These are phyloP conservation scores for Florisuga fusca DNA, from an alignment of 2,797 vertebrate species.

Conservation along the genomic window DNA sequence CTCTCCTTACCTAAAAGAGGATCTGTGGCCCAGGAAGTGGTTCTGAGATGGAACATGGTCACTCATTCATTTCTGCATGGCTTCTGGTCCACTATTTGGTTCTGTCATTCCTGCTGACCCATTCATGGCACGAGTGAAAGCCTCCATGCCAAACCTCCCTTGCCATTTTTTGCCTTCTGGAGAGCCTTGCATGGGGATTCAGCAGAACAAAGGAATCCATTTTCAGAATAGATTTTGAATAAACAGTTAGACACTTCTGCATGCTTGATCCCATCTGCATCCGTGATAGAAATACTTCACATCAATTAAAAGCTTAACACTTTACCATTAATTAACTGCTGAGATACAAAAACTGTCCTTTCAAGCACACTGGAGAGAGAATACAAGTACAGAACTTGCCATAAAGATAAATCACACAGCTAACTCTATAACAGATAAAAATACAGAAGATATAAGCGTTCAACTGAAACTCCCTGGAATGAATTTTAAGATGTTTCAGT, in stretches of 20 bases:
- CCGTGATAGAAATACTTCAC: background rate
- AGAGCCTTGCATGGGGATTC: background rate
- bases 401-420: conserved; percentile 7
- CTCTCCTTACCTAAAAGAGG: background rate
- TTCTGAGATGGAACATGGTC: background rate
- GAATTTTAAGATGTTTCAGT: conserved; percentile 28
- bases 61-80: background rate
- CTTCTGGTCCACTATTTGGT: background rate
- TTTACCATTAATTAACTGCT: conserved; percentile 11
- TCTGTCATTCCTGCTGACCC: background rate
- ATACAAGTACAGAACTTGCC: background rate
- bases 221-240: background rate
- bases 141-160: background rate
- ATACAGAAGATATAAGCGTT: background rate
- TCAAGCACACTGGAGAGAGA: background rate
- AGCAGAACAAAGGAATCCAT: background rate
- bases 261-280: background rate
- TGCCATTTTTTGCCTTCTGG: background rate
- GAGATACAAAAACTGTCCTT: background rate
- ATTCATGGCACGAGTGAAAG: background rate
- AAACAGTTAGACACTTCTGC: background rate
- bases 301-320: background rate
- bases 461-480: background rate
- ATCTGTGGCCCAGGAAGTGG: background rate
- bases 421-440: background rate